Base-by-base conservation (phyloP, 2,113 vertebrate species). In the Camelus bactrianus region DNA sequence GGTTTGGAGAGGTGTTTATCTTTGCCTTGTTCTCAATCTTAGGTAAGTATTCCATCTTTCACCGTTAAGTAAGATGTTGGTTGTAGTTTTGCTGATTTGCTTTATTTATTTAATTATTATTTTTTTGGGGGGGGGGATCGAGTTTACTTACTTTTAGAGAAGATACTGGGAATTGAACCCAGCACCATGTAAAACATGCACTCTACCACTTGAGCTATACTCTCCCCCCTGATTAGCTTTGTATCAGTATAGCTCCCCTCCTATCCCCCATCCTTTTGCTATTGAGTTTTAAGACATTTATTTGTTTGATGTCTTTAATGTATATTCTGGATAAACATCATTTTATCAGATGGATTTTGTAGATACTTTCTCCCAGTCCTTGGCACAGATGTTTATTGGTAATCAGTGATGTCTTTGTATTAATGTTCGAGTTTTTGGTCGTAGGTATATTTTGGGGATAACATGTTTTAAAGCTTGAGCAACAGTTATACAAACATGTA, bases 321-420 rank as follows among this genome's bases (percentile, higher is more conserved):
- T 70, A 14, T 91, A 30, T 79, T 58, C 62, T 77, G 11, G 60
- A 28, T 67, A 35, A 35, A 19, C 1, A 26, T 52, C n/a, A 81
- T 72, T 81, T 89, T 73, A 56, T 89, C 35, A 89, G 12, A 73
- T 93, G 20, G 17, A 14, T 54, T 93, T 89, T 89, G 67, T 76
- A 73, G 8, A 56, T 65, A 82, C 69, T 82, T 89, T 93, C 42
- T 65, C 85, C 30, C 13, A 67, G 19, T 79, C n/a, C 80, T 86
- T 86, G 54, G 81, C 64, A 42, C 26, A 70, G 19, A 56, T 73
- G 22, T 73, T 92, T 50, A 81, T 50, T 67, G 38, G 16, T 89
- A 52, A 24, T 81, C 32, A 58, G 22, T 7, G 4, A 5, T 58
- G 30, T 73, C 30, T 87, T 32, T 65, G 56, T 89, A 75, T 42